Evolutionary conservation across 1,140 invertebrate species (phyloP).

Genomic region (Bacillus rossius): DNA sequence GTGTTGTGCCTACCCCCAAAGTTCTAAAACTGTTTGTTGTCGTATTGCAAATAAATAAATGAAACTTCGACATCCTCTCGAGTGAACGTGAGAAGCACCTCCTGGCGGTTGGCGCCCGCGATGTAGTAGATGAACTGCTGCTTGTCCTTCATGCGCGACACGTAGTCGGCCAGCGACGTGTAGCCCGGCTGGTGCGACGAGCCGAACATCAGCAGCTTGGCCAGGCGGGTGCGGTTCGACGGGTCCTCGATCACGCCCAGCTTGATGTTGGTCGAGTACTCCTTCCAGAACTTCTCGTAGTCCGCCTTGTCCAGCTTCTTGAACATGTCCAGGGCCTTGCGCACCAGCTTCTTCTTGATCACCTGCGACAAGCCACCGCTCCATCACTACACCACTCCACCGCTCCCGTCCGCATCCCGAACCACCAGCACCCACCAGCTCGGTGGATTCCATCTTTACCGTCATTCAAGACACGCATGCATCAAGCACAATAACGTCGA

Average conservation of each 20-base stretch:
- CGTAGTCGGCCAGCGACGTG: slow-evolving; percentile 85
- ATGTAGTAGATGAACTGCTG: slow-evolving; percentile 97
- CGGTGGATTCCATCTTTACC: no score
- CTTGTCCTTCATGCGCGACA: slow-evolving; percentile 94
- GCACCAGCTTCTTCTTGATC: slow-evolving; percentile 97
- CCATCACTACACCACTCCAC: no score
- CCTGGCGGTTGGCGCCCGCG: slow-evolving; percentile 81
- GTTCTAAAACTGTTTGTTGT: no score
- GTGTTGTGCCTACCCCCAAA: no score
- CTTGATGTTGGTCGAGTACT: slow-evolving; percentile 98
- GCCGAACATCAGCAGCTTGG: slow-evolving; percentile 90
- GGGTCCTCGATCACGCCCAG: slow-evolving; percentile 97
- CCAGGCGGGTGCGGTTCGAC: slow-evolving; percentile 89
- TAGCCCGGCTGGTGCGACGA: slow-evolving; percentile 63
- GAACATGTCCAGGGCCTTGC: slow-evolving; percentile 97
- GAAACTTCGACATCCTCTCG: no score
- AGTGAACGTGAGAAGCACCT: no score
- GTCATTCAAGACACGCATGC: no score
- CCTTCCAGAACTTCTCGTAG: slow-evolving; percentile 96
- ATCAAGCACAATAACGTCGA: no score
- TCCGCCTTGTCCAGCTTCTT: slow-evolving; percentile 93
- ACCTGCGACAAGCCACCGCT: no score
- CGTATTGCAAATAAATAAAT: no score
- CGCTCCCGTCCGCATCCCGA: no score
- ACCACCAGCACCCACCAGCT: no score